A percentile compares a stretch with the other conserved stretches of the same genome.
Conservation (phyloP, 2,888 invertebrate species). For the Chaetogeoica ovagalla region DNA sequence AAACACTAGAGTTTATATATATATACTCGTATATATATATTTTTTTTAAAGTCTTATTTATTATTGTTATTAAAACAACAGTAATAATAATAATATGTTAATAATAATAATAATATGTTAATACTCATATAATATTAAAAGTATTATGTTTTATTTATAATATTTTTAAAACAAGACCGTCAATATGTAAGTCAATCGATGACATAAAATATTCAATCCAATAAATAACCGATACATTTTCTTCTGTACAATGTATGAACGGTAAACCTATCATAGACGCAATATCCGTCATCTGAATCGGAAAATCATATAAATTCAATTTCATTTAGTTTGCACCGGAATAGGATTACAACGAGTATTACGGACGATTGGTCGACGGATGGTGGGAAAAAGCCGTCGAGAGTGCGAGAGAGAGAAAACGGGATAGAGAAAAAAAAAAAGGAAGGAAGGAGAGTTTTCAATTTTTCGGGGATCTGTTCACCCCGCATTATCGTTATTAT, state of each 20-base stretch:
- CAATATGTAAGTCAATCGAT: too few species aligned
- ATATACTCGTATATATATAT: too few species aligned
- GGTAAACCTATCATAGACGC: background rate
- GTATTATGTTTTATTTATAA: too few species aligned
- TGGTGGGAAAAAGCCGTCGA: slow-evolving; percentile 20
- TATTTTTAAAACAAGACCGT: too few species aligned
- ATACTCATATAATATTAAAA: too few species aligned
- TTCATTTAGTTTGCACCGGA: slow-evolving; percentile 38
- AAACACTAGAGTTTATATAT: too few species aligned
- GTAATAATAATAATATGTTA: too few species aligned
- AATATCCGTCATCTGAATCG: slow-evolving; percentile 23
- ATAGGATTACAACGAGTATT: slow-evolving; percentile 47
- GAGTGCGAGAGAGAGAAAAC: slow-evolving; percentile 6
- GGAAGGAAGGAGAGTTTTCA: slow-evolving; percentile 38
- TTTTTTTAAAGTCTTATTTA: too few species aligned
- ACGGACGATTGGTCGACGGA: slow-evolving; percentile 36
- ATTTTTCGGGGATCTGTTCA: slow-evolving; percentile 49
- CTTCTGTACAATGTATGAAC: background rate
- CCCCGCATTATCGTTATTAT: slow-evolving; percentile 39
- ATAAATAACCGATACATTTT: background rate
- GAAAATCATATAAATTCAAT: slow-evolving; percentile 47
- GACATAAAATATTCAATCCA: background rate
- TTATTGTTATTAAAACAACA: too few species aligned
- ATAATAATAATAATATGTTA: too few species aligned
- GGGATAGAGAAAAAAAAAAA: slow-evolving; percentile 3